Conservation (phyloP, 2,888 invertebrate genomes). For the Ctenicera cuprea region DNA sequence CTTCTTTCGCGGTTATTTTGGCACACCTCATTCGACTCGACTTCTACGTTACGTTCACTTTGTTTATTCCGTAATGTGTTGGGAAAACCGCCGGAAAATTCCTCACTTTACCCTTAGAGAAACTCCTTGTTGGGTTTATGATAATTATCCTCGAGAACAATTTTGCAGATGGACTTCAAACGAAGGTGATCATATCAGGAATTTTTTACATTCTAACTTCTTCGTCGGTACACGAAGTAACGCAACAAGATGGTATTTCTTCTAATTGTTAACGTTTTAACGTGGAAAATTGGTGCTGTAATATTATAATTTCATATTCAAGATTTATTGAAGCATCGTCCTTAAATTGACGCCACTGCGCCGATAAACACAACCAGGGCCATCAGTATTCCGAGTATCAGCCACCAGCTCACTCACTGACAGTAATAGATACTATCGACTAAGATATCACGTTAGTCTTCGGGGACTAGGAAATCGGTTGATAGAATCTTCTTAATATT, state of each 20-base stretch:
- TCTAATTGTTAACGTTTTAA: no score
- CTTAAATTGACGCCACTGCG: conserved; percentile 29
- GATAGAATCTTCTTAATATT: conserved; percentile 56
- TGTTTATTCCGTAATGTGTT: conserved; percentile 25
- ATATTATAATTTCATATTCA: not conserved
- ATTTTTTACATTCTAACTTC: not conserved
- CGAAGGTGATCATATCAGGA: not conserved
- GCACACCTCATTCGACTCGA: conserved; percentile 27
- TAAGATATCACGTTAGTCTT: conserved; percentile 47
- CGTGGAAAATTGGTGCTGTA: no score
- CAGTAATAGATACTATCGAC: conserved; percentile 54
- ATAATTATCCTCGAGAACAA: not conserved
- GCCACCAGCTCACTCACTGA: conserved; percentile 36
- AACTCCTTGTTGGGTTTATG: not conserved
- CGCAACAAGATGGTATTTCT: no score
- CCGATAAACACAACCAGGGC: conserved; percentile 33
- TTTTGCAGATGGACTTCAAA: no score
- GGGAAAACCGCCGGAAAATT: conserved; percentile 20
- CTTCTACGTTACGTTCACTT: conserved; percentile 17
- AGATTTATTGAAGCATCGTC: conserved; percentile 19
- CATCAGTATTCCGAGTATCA: conserved; percentile 46
- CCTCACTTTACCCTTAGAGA: conserved; percentile 1
- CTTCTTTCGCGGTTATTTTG: conserved; percentile 30
- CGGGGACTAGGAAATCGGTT: conserved; percentile 52
- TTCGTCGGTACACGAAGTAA: no score